Conservation (phyloP, 2,888 invertebrate genomes). For the Malthinus flaveolus region DNA sequence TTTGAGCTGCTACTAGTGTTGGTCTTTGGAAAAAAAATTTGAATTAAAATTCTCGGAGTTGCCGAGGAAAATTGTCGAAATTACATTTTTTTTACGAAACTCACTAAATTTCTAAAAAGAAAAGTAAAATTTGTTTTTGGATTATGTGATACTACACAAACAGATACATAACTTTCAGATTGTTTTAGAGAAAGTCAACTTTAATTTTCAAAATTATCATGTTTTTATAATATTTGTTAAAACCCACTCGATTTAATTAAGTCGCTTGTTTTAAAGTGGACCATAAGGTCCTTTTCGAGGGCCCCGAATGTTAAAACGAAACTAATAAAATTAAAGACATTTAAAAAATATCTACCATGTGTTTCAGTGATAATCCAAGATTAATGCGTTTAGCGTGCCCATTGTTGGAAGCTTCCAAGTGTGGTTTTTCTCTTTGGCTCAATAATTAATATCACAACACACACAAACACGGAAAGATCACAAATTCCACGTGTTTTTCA, state of each 20-base stretch:
- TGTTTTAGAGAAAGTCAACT: slow-evolving; percentile 6
- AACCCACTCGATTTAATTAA: no score
- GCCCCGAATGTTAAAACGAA: neutral
- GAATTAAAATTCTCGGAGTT: no score
- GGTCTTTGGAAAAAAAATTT: no score
- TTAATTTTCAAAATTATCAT: slow-evolving; percentile 4
- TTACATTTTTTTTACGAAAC: neutral
- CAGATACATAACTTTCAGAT: slow-evolving; percentile 6
- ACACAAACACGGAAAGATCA: slow-evolving; percentile 35
- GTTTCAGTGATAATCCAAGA: slow-evolving; percentile 46
- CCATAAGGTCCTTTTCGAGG: no score
- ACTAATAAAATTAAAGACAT: slow-evolving; percentile 9
- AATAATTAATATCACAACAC: slow-evolving; percentile 38
- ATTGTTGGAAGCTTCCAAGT: slow-evolving; percentile 21
- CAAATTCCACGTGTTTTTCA: slow-evolving; percentile 47
- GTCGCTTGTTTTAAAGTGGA: no score
- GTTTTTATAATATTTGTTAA: neutral
- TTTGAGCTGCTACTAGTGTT: no score
- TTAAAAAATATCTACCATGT: slow-evolving; percentile 44
- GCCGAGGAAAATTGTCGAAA: no score
- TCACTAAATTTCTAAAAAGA: slow-evolving; percentile 1
- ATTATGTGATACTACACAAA: slow-evolving; percentile 1
- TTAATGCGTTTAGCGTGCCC: slow-evolving; percentile 35
- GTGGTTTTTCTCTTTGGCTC: slow-evolving; percentile 7
- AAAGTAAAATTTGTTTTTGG: slow-evolving; percentile 5